Base-by-base conservation (phyloP, 1,140 invertebrate genomes). In the Archivesica marissinica region DNA sequence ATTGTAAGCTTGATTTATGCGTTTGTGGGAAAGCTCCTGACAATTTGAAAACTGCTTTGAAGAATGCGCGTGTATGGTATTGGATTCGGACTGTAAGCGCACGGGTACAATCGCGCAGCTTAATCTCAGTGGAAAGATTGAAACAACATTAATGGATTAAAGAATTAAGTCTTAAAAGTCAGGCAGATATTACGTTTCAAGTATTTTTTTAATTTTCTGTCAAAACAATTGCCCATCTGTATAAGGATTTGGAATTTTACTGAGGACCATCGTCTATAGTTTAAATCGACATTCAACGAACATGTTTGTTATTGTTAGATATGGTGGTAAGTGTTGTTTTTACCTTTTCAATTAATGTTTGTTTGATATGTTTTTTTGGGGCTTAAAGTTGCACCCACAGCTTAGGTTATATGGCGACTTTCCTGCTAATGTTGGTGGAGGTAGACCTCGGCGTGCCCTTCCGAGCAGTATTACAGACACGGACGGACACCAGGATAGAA, bases 231-330 rank as follows among this genome's bases (percentile, higher is more conserved):
- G 30, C 59, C 13, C 6, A 64, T 35, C 9, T 64, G 15, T 25
- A 35, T 15, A 13, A 35, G 38, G 11, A 35, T 9, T 64, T 64
- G 59, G 59, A 64, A 64, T 33, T 25, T 28, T 9, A 64, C 15
- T 33, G 38, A n/a, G 6, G 3, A 7, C 25, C 4, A 28, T 28
- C 9, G 25, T 3, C 25, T n/a, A n/a, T 23, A 54, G 50, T 28
- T 4, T 59, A 23, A 23, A 23, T 59, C 25, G 13, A 9, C n/a
- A 6, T 28, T 28, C 33, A 15, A n/a, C 9, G 30, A 74, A 47
- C n/a, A 77, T 77, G 74, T 77, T 77, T n/a, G 74, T 77, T 17
- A 77, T 52, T 13, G 74, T 77, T 15, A 28, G 54, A 28, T 77
- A 77, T 59, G 74, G 74, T 17, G 74, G 74, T 77, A 77, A 59